phyloP scores from a whole-genome alignment of 2,797 vertebrate genomes.

The Euthynnus affinis region DNA sequence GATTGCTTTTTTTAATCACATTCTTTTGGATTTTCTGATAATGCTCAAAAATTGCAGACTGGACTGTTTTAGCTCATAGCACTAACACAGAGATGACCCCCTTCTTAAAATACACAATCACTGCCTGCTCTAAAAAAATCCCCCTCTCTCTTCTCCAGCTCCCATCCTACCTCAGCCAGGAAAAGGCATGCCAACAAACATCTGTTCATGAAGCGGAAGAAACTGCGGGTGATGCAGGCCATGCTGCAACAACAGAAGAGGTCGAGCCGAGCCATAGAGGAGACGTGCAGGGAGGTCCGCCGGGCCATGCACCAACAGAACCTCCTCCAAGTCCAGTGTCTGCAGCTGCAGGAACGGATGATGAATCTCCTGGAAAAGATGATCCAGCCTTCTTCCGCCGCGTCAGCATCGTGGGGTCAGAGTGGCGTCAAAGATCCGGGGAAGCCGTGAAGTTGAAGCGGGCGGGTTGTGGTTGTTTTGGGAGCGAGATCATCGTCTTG shows the following conservation, averaged over 20 bases:
- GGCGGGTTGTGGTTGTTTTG: too few relatives aligned
- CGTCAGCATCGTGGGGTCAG: slow-evolving; percentile 63
- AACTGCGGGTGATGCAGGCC: slow-evolving; percentile 93
- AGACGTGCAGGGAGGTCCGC: slow-evolving; percentile 94
- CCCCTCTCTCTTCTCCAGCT: slow-evolving; percentile 66
- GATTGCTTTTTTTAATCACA: too few relatives aligned
- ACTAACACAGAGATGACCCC: too few relatives aligned
- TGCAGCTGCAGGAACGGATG: slow-evolving; percentile 98
- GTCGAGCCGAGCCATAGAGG: slow-evolving; percentile 93
- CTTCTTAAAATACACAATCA: neutral
- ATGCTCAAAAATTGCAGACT: neutral
- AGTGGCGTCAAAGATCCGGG: slow-evolving; percentile 69
- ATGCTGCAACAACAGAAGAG: slow-evolving; percentile 95
- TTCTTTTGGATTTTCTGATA: too few relatives aligned
- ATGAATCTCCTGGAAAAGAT: slow-evolving; percentile 98
- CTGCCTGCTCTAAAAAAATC: too few relatives aligned
- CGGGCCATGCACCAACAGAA: slow-evolving; percentile 96
- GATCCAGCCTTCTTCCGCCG: slow-evolving; percentile 81
- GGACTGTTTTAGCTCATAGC: neutral
- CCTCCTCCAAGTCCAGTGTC: slow-evolving; percentile 95
- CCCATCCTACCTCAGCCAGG: slow-evolving; percentile 84
- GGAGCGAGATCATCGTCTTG: neutral
- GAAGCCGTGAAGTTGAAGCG: slow-evolving; percentile 62
- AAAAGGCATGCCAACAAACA: slow-evolving; percentile 85
- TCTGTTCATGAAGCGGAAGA: slow-evolving; percentile 89